Conservation (phyloP, 2,888 invertebrate species). For the Lamellibrachia columna region DNA sequence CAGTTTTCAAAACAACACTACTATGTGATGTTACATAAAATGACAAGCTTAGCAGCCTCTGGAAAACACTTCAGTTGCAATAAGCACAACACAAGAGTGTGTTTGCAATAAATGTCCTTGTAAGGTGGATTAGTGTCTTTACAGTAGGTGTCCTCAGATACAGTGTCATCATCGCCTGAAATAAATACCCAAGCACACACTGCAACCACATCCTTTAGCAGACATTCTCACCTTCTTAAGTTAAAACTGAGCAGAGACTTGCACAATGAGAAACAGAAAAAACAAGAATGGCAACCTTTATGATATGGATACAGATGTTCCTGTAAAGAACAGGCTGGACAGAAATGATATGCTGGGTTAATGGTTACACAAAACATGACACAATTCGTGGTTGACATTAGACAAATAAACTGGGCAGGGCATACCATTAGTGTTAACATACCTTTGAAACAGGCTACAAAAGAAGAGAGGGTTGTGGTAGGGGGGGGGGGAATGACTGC, state of each 20-base stretch:
- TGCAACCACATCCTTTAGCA: neutral
- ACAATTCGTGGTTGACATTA: neutral
- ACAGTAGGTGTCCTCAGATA: neutral
- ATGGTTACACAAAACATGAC: neutral
- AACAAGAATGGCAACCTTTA: neutral
- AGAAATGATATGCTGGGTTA: neutral
- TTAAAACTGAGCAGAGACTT: neutral
- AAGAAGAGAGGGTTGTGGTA: neutral
- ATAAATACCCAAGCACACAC: constrained; percentile 9
- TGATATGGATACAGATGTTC: neutral
- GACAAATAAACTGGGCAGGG: neutral
- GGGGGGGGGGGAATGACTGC: neutral
- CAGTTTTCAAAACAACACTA: neutral
- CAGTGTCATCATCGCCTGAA: neutral
- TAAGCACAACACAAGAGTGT: neutral
- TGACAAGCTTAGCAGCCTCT: neutral
- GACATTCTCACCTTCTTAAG: neutral
- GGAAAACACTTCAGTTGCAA: neutral
- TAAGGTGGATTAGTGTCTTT: neutral
- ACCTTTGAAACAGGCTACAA: neutral
- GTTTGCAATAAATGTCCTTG: neutral
- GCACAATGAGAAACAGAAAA: neutral
- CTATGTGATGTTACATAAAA: neutral
- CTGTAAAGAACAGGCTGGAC: neutral
- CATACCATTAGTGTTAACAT: neutral